Percentiles rank a stretch among this genome's conserved stretches.
Conservation (phyloP, 1,140 invertebrate species). For the Drepana arcuata region DNA sequence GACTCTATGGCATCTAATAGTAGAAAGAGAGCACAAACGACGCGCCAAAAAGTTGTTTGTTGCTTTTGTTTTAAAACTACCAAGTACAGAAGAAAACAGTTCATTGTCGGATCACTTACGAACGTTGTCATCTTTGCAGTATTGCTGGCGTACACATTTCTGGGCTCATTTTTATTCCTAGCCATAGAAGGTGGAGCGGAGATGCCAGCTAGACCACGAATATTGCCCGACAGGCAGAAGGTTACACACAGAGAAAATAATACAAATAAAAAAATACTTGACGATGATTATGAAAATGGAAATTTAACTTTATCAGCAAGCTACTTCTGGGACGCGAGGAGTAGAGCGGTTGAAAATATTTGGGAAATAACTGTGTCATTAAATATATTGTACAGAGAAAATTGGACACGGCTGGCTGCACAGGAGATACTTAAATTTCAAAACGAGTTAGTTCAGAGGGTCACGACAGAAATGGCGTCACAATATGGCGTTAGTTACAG, state of each 20-base stretch:
- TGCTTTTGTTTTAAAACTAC: constrained; percentile 73
- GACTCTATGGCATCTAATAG: constrained; percentile 63
- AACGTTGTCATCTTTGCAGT: constrained; percentile 91
- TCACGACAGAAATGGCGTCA: constrained; percentile 81
- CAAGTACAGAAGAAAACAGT: constrained; percentile 70
- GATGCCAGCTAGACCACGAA: constrained; percentile 49
- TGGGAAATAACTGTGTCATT: constrained; percentile 96
- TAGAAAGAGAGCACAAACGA: constrained; percentile 57
- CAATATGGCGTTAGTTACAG: constrained; percentile 67
- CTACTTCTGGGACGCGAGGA: constrained; percentile 75
- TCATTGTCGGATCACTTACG: constrained; percentile 80
- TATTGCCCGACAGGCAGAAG: constrained; percentile 67
- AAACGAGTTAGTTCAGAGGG: constrained; percentile 85
- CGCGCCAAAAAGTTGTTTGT: constrained; percentile 65
- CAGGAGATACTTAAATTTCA: constrained; percentile 76
- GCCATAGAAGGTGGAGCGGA: constrained; percentile 83
- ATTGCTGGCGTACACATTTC: constrained; percentile 91
- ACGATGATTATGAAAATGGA: constrained; percentile 52
- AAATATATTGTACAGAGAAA: constrained; percentile 94
- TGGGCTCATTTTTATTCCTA: constrained; percentile 92
- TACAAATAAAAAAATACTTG: constrained; percentile 38
- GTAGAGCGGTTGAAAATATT: constrained; percentile 87
- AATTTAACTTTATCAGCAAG: constrained; percentile 64
- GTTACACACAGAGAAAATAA: constrained; percentile 41
- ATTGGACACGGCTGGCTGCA: constrained; percentile 85